phyloP scores from a whole-genome alignment of 2,888 invertebrate species.

The Onthophagus sagittarius region DNA sequence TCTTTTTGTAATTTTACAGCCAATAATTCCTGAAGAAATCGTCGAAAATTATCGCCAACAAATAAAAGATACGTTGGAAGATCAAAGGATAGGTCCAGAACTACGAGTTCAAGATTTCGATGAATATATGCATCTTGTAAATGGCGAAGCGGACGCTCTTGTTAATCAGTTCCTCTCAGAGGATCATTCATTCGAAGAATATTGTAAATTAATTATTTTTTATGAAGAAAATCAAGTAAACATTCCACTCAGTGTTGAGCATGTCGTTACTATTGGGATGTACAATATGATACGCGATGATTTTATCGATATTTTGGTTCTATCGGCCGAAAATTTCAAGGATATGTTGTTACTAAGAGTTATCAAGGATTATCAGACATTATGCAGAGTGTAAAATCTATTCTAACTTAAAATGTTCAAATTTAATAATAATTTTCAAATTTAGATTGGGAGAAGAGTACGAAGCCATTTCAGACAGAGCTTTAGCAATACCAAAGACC shows the following conservation, averaged over 20 bases:
- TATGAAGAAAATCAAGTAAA: conserved; percentile 61
- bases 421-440: conserved; percentile 7
- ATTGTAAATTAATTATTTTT: conserved; percentile 56
- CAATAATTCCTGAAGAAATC: conserved; percentile 69
- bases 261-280: conserved; percentile 73
- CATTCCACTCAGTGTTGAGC: conserved; percentile 58
- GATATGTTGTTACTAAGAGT: conserved; percentile 69
- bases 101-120: conserved; percentile 74
- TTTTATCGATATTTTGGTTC: conserved; percentile 67
- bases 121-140: conserved; percentile 70
- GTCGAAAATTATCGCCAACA: conserved; percentile 59
- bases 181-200: conserved; percentile 63
- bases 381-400: conserved; percentile 63
- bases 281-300: conserved; percentile 81
- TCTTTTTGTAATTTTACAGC: conserved; percentile 52
- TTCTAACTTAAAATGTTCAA: neutral
- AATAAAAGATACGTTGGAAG: conserved; percentile 62
- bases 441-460: conserved; percentile 80
- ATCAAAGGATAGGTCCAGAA: conserved; percentile 72
- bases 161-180: conserved; percentile 66
- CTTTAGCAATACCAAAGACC: conserved; percentile 74
- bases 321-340: conserved; percentile 64
- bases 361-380: conserved; percentile 74
- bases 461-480: conserved; percentile 70
- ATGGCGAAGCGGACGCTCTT: conserved; percentile 59